Base-by-base conservation (phyloP, 2,113 vertebrate species). In the Syngnathoides biaculeatus region DNA sequence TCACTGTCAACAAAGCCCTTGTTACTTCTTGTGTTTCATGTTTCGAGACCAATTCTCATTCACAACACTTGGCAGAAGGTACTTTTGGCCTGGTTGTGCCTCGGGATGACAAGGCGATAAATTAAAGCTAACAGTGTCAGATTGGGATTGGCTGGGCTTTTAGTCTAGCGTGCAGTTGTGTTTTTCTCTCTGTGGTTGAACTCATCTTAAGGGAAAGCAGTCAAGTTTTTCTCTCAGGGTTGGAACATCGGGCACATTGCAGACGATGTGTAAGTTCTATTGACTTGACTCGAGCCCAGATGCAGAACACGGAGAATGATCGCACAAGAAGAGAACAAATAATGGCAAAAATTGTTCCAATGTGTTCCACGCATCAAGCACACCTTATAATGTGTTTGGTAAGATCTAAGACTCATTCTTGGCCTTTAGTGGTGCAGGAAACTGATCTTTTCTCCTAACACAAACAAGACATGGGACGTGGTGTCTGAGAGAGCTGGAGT, bases 51-150 rank as follows among this genome's bases (percentile, higher is more conserved):
- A 50, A 27, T 62, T 74, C 67, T 85, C 63, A 61, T 60, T 77
- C 67, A 84, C 58, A 68, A 68, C 26, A 82, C 57, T 75, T 86
- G 87, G 78, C 84, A 71, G 59, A 43, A 35, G 53, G 52, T 5
- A 5, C 15, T 67, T 72, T 43, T 59, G 52, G 73, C 80, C 82
- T 86, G 79, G 67, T 68, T 74, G 61, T 26, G 42, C 75, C 82
- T 75, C 59, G 43, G 47, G 65, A 71, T 58, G 67, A 77, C 75
- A 79, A 72, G 68, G 74, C 77, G 79, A 88, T 84, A 65, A 79
- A 85, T 85, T 67, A 79, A 69, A 81, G 74, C 72, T 58, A 86
- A 81, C 66, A 65, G 27, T 74, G 74, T 74, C 57, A 59, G 35
- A 59, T 71, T 55, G 24, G 71, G 65, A 62, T 67, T 68, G 56